Evolutionary conservation across 2,888 invertebrate genomes (phyloP), one percentile per base, ranked within the genome.

Genomic region (Hirtodrosophila histrioides): DNA sequence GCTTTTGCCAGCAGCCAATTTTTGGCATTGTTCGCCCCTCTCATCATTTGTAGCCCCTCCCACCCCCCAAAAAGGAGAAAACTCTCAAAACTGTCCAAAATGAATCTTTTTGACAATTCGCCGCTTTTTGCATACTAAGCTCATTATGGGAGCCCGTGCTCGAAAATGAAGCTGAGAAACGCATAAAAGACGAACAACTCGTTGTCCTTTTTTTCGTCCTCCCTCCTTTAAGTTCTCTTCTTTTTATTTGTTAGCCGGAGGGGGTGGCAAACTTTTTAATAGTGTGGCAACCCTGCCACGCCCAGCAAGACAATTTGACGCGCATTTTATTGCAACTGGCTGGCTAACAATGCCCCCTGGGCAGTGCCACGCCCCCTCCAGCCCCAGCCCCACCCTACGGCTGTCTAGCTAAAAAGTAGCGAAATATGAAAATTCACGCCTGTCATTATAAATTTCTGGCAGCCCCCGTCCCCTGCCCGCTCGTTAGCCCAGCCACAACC

Each of bases 121-220:
- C 64, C 70, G 60, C 69, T 71, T 82, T 85, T 69, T 87, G 86
- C 81, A 88, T 83, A 83, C 88, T 86, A 88, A 88, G 88, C 84
- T 84, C 86, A 84, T 84, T 84, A 84, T 79, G 69, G 70, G 57
- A 46, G 60, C 43, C 51, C 35, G 41, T 41, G 33, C 27, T 27
- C 27, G 6, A 36, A 62, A 35, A 41, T 40, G 31, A 44, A 41
- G 40, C 23, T 50, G 17, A 31, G 50, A 44, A 46, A 40, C 46
- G 43, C 64, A 62, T 48, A 68, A 75, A 68, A 63, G 71, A 48
- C 49, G 39, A 36, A 72, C 63, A 79, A 76, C 66, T 75, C 82
- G 75, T 78, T 87, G 78, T 39, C 63, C 61, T 62, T 55, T 65
- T 62, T 66, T 56, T 56, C 43, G 37, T 2, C 17, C 1, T 17